Evolutionary conservation across 92 coral and sea anemone species (phyloP).

Genomic region (Epizoanthus illoricatus): DNA sequence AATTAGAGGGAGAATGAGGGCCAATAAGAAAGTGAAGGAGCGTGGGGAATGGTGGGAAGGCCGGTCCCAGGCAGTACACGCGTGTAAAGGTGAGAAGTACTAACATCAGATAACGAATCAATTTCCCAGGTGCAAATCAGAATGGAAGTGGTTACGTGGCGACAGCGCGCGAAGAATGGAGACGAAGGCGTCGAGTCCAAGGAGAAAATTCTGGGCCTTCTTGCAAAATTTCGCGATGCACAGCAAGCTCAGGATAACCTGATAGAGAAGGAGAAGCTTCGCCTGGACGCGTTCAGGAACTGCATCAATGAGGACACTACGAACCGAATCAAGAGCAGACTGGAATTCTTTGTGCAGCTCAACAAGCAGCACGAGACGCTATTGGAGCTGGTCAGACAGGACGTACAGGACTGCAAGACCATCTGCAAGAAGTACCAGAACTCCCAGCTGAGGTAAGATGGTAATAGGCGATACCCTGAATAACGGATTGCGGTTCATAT

Average conservation of each 20-base stretch:
- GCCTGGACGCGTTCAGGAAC: slow-evolving; percentile 93
- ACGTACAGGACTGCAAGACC: slow-evolving; percentile 91
- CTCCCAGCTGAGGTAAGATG: slow-evolving; percentile 71
- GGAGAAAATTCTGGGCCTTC: slow-evolving; percentile 76
- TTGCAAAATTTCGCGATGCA: slow-evolving; percentile 81
- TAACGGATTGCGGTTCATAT: too few relatives aligned
- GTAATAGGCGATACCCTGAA: too few relatives aligned
- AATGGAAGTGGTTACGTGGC: slow-evolving; percentile 88
- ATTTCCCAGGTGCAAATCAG: slow-evolving; percentile 75
- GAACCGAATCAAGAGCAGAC: slow-evolving; percentile 79
- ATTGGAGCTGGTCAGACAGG: slow-evolving; percentile 84
- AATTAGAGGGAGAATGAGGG: too few relatives aligned
- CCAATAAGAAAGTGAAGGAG: too few relatives aligned
- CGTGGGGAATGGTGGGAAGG: too few relatives aligned
- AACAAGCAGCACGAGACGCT: slow-evolving; percentile 88
- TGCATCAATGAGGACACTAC: slow-evolving; percentile 97
- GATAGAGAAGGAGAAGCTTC: slow-evolving; percentile 87
- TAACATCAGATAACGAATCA: too few relatives aligned
- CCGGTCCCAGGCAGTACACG: too few relatives aligned
- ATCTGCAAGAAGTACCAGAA: slow-evolving; percentile 84
- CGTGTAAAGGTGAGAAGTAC: too few relatives aligned
- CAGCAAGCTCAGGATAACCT: slow-evolving; percentile 87
- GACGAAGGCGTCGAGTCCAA: slow-evolving; percentile 84
- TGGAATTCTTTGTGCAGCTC: slow-evolving; percentile 83
- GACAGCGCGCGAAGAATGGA: slow-evolving; percentile 77